Evolutionary conservation across 2,888 invertebrate species (phyloP).

Genomic region (Harpalus rubripes): DNA sequence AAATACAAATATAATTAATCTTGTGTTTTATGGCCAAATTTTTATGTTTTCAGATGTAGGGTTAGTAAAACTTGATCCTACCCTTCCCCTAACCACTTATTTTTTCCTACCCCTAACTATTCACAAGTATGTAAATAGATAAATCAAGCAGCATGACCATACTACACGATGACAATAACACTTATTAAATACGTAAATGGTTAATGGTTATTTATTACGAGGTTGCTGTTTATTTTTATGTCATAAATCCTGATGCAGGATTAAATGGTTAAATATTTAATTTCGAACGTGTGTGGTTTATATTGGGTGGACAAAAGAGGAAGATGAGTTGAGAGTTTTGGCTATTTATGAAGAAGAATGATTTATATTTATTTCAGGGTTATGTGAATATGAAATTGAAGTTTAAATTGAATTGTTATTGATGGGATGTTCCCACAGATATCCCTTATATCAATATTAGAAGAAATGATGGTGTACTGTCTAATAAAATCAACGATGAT

Average conservation of each 20-base stretch:
- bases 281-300: slow-evolving; percentile 12
- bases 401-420: slow-evolving; percentile 42
- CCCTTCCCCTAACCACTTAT: slow-evolving; percentile 5
- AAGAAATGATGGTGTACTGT: not conserved
- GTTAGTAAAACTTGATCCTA: not conserved
- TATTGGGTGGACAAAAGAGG: slow-evolving; percentile 39
- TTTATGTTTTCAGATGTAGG: slow-evolving; percentile 7
- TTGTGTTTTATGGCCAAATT: not conserved
- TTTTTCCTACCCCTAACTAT: slow-evolving; percentile 21
- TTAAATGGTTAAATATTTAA: slow-evolving; percentile 53
- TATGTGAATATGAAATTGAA: slow-evolving; percentile 16
- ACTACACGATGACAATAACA: slow-evolving; percentile 40
- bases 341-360: slow-evolving; percentile 10
- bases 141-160: slow-evolving; percentile 69
- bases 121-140: slow-evolving; percentile 71
- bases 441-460: not conserved
- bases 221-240: slow-evolving; percentile 69
- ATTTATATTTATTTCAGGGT: slow-evolving; percentile 13
- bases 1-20: not conserved
- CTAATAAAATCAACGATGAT: no score
- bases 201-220: slow-evolving; percentile 66
- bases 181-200: slow-evolving; percentile 59
- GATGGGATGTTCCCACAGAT: not conserved
- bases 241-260: slow-evolving; percentile 65
- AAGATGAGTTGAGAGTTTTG: slow-evolving; percentile 36